These are phyloP conservation scores for Chymomyza caudatula DNA, from an alignment of 2,888 invertebrate genomes.

Conservation along the genomic window DNA sequence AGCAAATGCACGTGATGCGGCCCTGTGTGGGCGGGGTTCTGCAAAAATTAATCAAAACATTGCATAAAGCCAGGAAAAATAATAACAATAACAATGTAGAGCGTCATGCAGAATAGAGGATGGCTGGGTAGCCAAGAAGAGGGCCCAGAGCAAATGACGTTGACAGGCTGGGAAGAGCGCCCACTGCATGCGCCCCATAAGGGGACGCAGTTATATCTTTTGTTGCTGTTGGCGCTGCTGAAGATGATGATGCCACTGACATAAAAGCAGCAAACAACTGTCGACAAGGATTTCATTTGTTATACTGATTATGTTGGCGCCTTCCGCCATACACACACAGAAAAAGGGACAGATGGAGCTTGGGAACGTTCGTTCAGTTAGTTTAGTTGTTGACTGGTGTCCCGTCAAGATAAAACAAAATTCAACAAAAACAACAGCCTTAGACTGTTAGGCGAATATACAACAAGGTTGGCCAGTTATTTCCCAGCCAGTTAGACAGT, in stretches of 20 bases:
- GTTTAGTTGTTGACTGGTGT: background rate
- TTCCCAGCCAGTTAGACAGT: background rate
- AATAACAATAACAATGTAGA: slow-evolving; percentile 78
- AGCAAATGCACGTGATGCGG: slow-evolving; percentile 49
- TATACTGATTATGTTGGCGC: slow-evolving; percentile 76
- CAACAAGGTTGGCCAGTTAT: background rate
- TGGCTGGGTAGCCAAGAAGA: slow-evolving; percentile 36
- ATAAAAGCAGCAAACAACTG: slow-evolving; percentile 74
- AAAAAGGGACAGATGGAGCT: slow-evolving; percentile 25
- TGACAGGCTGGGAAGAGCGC: slow-evolving; percentile 22
- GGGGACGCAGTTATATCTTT: background rate
- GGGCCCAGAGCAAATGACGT: slow-evolving; percentile 47
- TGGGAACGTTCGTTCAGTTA: background rate
- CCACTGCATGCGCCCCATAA: background rate
- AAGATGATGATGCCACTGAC: slow-evolving; percentile 68
- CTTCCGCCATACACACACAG: slow-evolving; percentile 34
- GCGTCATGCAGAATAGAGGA: slow-evolving; percentile 37
- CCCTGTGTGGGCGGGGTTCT: slow-evolving; percentile 38
- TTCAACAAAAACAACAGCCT: slow-evolving; percentile 15
- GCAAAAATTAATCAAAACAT: slow-evolving; percentile 78
- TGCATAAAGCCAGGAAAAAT: slow-evolving; percentile 78
- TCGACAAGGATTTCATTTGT: slow-evolving; percentile 77
- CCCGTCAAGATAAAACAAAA: slow-evolving; percentile 31
- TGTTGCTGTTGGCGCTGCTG: slow-evolving; percentile 24
- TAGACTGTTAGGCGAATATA: too few relatives aligned